Evolutionary conservation across 2,888 invertebrate species (phyloP).

Genomic region (Campaea margaritaria): DNA sequence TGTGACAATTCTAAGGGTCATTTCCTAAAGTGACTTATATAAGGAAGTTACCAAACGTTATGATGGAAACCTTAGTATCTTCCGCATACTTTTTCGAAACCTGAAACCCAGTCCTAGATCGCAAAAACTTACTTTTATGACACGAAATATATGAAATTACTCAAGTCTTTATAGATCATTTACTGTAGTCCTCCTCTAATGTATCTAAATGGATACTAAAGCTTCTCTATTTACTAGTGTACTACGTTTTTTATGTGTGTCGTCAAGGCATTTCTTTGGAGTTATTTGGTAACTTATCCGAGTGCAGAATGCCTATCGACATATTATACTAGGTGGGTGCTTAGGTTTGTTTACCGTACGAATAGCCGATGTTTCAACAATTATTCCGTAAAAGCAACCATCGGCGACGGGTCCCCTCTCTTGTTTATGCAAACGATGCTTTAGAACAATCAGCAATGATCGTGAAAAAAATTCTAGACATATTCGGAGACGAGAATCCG

Average conservation of each 20-base stretch:
- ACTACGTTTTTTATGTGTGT: not conserved
- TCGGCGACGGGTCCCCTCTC: no score
- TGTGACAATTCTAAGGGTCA: slow-evolving; percentile 15
- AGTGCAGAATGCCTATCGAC: no score
- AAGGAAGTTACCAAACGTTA: not conserved
- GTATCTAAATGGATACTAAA: slow-evolving; percentile 10
- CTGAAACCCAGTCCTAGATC: not conserved
- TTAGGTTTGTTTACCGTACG: no score
- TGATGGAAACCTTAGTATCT: not conserved
- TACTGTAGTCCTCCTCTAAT: slow-evolving; percentile 18
- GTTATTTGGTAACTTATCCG: no score
- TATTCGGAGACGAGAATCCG: no score
- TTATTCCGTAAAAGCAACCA: no score
- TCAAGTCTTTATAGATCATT: not conserved
- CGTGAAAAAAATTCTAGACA: no score
- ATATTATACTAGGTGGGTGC: no score
- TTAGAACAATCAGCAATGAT: no score
- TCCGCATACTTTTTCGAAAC: not conserved
- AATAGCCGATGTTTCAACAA: no score
- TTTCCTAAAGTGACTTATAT: slow-evolving; percentile 9
- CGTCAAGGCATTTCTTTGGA: not conserved
- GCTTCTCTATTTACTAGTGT: slow-evolving; percentile 15
- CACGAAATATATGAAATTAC: slow-evolving; percentile 8
- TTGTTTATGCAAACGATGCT: no score
- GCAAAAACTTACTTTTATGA: slow-evolving; percentile 7